Base-by-base conservation (phyloP, 2,113 vertebrate species). In the Anthoscopus minutus region DNA sequence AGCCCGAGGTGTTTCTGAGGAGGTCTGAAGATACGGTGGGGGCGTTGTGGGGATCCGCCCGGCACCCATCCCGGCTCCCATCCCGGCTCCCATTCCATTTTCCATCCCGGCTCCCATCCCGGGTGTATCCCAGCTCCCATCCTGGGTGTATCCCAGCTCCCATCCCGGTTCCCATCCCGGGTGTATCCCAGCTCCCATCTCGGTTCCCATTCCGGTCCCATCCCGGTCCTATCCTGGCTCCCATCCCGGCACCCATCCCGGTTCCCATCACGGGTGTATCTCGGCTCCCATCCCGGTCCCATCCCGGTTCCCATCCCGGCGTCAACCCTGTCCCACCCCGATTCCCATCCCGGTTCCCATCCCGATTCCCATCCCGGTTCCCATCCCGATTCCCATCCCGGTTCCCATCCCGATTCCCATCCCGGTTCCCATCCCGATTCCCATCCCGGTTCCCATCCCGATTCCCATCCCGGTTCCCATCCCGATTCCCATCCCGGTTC, bases 351-450 rank as follows among this genome's bases (percentile, higher is more conserved):
- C 27, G 2, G 28, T 1, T 65, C 27, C 27, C 40, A 64, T 10
- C 38, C 10, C 3, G 6, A 20, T 21, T 45, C 45, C 45, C 45
- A 45, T 18, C 54, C 8, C 54, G 38, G 10, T 1, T 12, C 22
- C 28, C 19, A 50, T 30, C 44, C 65, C 24, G 12, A 17, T 1
- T 45, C 40, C 30, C 54, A 37, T 16, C 23, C 45, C 65, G 10
- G 18, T 3, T 70, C 35, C 30, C 30, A 54, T 14, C 35, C 11
- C 25, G 5, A 20, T 8, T 14, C 11, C 7, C 5, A 40, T 31
- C 37, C 2, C 10, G 2, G 4, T 2, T 9, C 22, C 35, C 7
- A 15, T 30, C 28, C n/a, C 44, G 4, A 14, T 0, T 53, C n/a
- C 22, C 23, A n/a, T 12, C 23, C 31, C 13, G 6, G 19, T 5